Percentiles rank a stretch among this genome's conserved stretches.
Conservation (phyloP, 2,113 vertebrate species). For the Pogona vitticeps region DNA sequence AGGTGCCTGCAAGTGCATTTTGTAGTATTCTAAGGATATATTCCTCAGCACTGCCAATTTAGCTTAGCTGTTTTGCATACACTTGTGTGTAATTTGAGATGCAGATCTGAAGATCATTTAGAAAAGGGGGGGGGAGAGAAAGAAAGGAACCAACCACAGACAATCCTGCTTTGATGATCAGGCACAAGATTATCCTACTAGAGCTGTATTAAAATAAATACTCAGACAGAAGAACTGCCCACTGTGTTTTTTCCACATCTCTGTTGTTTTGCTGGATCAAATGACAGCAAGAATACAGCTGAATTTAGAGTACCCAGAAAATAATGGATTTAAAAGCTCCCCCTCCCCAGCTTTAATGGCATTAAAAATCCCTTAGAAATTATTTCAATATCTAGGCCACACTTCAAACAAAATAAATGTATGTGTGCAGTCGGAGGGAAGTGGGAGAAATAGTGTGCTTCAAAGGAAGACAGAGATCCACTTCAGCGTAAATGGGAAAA, state of each 20-base stretch:
- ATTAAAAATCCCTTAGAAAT: conserved; percentile 21
- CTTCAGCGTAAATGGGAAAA: conserved; percentile 12
- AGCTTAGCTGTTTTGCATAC: conserved; percentile 47
- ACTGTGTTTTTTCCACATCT: conserved; percentile 56
- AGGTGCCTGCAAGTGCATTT: conserved; percentile 37
- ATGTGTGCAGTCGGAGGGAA: neutral
- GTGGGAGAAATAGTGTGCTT: conserved; percentile 23
- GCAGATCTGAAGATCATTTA: conserved; percentile 67
- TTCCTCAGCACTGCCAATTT: conserved; percentile 49
- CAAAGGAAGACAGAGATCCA: conserved; percentile 29
- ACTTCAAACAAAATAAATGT: conserved; percentile 24
- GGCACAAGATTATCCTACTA: conserved; percentile 61
- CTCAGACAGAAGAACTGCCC: neutral
- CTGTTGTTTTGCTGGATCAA: conserved; percentile 55
- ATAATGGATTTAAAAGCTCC: conserved; percentile 55
- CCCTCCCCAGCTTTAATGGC: neutral
- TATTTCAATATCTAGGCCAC: conserved; percentile 36
- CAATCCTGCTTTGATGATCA: conserved; percentile 67
- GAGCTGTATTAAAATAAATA: conserved; percentile 50
- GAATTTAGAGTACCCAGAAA: conserved; percentile 57
- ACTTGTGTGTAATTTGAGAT: conserved; percentile 61
- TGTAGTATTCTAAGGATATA: conserved; percentile 51
- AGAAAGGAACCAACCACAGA: neutral
- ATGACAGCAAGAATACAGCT: conserved; percentile 50
- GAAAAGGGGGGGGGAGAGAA: neutral